A percentile compares a stretch with the other conserved stretches of the same genome.
Conservation (phyloP, 1,140 invertebrate species). For the Coelopa frigida region DNA sequence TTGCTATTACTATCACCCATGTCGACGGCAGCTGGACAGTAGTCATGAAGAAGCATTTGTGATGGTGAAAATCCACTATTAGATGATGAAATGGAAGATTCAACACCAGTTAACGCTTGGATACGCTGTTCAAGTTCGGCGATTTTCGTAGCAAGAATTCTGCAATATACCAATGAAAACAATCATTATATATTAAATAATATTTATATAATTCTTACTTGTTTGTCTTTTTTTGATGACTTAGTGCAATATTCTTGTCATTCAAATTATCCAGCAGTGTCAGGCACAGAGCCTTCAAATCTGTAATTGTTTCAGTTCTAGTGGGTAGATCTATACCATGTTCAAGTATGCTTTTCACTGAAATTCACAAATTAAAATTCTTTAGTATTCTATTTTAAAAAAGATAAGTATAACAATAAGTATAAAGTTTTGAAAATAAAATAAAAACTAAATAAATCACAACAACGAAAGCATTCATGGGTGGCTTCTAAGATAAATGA, state of each 20-base stretch:
- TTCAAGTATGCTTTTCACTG: slow-evolving; percentile 61
- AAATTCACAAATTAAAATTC: slow-evolving; percentile 7
- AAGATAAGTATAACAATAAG: background rate
- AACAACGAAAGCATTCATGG: no score
- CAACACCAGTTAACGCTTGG: slow-evolving; percentile 31
- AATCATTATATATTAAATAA: slow-evolving; percentile 6
- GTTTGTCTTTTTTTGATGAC: slow-evolving; percentile 78
- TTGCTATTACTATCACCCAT: background rate
- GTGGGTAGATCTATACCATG: slow-evolving; percentile 56
- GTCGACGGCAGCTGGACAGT: slow-evolving; percentile 49
- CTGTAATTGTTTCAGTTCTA: slow-evolving; percentile 62
- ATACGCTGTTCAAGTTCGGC: slow-evolving; percentile 50
- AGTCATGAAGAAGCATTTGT: slow-evolving; percentile 50
- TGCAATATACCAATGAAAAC: slow-evolving; percentile 22
- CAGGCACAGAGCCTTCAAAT: slow-evolving; percentile 67
- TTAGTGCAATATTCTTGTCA: slow-evolving; percentile 73
- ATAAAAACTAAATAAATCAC: no score
- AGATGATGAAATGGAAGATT: slow-evolving; percentile 9
- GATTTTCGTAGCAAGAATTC: slow-evolving; percentile 54
- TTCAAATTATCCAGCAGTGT: slow-evolving; percentile 74
- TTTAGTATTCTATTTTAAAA: background rate
- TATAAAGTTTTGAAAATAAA: background rate
- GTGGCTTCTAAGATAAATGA: no score
- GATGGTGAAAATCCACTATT: slow-evolving; percentile 47
- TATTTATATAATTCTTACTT: slow-evolving; percentile 46